Conservation (phyloP, 92 coral and sea anemone genomes). For the Heteractis magnifica region DNA sequence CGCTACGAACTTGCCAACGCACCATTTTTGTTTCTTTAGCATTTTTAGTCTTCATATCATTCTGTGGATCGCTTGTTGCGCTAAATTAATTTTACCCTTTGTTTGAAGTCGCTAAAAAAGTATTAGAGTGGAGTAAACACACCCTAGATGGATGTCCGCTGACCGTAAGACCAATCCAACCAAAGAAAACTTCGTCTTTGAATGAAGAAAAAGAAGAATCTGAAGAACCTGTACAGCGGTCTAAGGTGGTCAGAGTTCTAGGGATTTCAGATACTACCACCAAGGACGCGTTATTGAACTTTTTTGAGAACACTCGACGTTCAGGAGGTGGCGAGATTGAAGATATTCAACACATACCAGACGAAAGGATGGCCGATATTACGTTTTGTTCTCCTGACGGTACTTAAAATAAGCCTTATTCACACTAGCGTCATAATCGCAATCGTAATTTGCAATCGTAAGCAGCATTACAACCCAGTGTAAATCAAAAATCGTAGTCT, state of each 20-base stretch:
- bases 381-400: slow-evolving; percentile 23
- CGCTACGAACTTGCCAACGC: no score
- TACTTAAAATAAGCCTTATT: neutral
- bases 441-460: neutral
- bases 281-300: slow-evolving; percentile 26
- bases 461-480: no score
- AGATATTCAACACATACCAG: slow-evolving; percentile 23
- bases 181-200: slow-evolving; percentile 5
- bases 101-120: slow-evolving; percentile 23
- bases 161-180: slow-evolving; percentile 16
- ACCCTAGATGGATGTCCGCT: slow-evolving; percentile 20
- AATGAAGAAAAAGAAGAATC: neutral
- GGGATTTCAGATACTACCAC: slow-evolving; percentile 35
- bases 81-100: neutral
- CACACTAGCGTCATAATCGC: neutral
- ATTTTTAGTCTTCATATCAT: no score
- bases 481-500: no score
- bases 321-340: slow-evolving; percentile 47
- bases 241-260: slow-evolving; percentile 3
- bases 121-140: slow-evolving; percentile 27
- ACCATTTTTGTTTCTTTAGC: no score
- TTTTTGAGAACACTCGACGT: slow-evolving; percentile 42
- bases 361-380: slow-evolving; percentile 20
- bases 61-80: no score
- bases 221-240: neutral